These are phyloP conservation scores for Brachymystax lenok DNA, from an alignment of 2,797 vertebrate genomes.

Conservation along the genomic window DNA sequence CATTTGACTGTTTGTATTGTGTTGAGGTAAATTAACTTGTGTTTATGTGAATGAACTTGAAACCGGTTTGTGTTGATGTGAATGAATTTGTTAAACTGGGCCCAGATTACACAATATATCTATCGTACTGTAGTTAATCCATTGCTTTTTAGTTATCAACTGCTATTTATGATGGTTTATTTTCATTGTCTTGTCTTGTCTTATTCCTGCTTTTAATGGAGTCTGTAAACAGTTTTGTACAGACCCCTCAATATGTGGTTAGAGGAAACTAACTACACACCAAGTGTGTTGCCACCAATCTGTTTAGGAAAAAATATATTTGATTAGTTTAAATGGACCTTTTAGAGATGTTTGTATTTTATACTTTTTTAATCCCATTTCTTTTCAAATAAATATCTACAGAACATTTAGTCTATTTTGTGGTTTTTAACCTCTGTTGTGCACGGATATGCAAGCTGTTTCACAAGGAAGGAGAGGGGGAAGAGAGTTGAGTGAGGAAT, in stretches of 20 bases:
- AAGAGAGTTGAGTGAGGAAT: constrained; percentile 17
- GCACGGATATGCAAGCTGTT: neutral
- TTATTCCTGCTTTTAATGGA: neutral
- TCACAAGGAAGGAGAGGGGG: constrained; percentile 11
- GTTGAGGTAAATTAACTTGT: too few species aligned
- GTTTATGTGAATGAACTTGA: too few species aligned
- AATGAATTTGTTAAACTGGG: neutral
- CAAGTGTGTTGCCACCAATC: too few species aligned
- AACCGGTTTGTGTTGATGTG: too few species aligned
- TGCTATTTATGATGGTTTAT: too few species aligned
- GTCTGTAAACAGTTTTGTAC: neutral
- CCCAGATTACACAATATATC: neutral
- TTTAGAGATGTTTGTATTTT: neutral
- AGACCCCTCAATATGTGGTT: neutral
- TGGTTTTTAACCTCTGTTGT: neutral
- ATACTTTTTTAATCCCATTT: neutral
- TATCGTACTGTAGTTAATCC: too few species aligned
- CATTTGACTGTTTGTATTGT: too few species aligned
- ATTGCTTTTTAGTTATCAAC: too few species aligned
- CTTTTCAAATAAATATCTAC: neutral
- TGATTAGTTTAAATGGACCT: neutral
- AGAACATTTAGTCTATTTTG: neutral
- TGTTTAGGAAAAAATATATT: neutral
- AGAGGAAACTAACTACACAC: too few species aligned
- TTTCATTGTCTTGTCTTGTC: neutral